phyloP scores from a whole-genome alignment of 1,140 invertebrate species.

The Eriosoma lanigerum region DNA sequence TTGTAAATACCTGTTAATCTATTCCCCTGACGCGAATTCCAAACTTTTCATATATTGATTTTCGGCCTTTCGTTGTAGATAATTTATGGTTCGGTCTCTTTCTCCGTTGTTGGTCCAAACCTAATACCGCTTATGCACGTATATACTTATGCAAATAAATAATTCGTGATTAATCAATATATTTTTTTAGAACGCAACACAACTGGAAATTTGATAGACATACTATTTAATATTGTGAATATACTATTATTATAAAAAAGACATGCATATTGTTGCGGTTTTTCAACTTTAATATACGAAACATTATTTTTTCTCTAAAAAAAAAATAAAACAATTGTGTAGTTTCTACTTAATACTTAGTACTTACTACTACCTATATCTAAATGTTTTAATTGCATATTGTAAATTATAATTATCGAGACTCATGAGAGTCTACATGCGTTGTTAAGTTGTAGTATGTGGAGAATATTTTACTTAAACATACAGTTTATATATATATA shows the following conservation, averaged over 20 bases:
- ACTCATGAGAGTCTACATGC: too few relatives aligned
- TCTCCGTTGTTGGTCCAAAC: constrained; percentile 5
- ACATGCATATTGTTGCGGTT: too few relatives aligned
- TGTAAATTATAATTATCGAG: too few relatives aligned
- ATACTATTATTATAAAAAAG: too few relatives aligned
- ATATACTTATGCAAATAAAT: constrained; percentile 7
- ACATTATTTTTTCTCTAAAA: background rate
- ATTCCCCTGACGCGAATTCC: background rate
- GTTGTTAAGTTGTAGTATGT: too few relatives aligned
- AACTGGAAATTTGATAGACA: constrained; percentile 16
- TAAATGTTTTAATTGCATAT: too few relatives aligned
- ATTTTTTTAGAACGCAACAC: constrained; percentile 23
- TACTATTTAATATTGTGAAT: background rate
- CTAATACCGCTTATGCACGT: background rate
- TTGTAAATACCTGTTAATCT: background rate
- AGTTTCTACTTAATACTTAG: too few relatives aligned
- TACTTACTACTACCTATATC: too few relatives aligned
- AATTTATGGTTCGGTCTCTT: constrained; percentile 35
- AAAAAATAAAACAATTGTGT: too few relatives aligned
- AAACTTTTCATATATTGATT: constrained; percentile 44
- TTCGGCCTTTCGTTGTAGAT: constrained; percentile 29
- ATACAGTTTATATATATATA: too few relatives aligned
- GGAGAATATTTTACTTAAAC: too few relatives aligned
- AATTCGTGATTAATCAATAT: constrained; percentile 1
- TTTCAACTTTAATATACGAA: background rate